Percentiles rank a stretch among this genome's conserved stretches.
Evolutionary conservation across 2,888 invertebrate genomes (phyloP).

Genomic region (Lycaena phlaeas): DNA sequence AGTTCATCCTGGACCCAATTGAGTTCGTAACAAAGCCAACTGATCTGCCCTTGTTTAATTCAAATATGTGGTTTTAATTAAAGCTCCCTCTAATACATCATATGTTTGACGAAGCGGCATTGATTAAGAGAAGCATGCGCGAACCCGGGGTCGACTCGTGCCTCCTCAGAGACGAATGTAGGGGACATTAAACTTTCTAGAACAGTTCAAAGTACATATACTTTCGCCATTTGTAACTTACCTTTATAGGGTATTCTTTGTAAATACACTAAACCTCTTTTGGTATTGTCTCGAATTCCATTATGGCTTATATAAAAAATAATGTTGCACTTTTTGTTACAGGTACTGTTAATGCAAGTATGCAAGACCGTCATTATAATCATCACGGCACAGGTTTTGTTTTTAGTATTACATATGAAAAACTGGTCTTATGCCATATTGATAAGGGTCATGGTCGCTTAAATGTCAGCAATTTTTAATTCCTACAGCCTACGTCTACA

Average conservation of each 20-base stretch:
- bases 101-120: constrained; percentile 41
- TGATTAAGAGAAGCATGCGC: constrained; percentile 36
- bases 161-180: constrained; percentile 35
- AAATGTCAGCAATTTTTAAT: no score
- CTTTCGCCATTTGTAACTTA: constrained; percentile 11
- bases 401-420: no score
- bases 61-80: constrained; percentile 10
- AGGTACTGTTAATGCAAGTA: not conserved
- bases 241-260: constrained; percentile 1
- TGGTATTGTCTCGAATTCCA: not conserved
- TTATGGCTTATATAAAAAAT: not conserved
- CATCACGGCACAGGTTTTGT: no score
- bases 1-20: no score
- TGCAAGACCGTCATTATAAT: no score
- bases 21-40: no score
- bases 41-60: not conserved
- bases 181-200: constrained; percentile 26
- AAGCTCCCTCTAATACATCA: constrained; percentile 24
- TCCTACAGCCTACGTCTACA: no score
- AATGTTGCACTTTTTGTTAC: not conserved
- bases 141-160: constrained; percentile 44
- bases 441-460: no score
- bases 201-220: constrained; percentile 11
- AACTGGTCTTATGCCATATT: no score
- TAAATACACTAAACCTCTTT: not conserved